Evolutionary conservation across 1,140 invertebrate species (phyloP).

Genomic region (Drepana arcuata): DNA sequence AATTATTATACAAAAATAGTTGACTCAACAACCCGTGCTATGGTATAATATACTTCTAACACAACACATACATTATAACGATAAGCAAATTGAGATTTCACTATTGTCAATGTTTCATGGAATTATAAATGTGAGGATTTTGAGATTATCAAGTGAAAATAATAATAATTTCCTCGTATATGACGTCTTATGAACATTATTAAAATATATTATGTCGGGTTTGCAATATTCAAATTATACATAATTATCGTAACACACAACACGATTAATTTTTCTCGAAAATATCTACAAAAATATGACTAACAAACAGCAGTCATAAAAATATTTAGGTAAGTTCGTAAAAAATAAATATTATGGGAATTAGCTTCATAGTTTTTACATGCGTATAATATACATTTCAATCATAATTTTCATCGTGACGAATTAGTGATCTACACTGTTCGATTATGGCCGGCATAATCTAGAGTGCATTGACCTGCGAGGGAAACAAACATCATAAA

Average conservation of each 20-base stretch:
- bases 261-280: constrained; percentile 4
- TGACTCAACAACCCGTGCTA: background rate
- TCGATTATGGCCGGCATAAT: constrained; percentile 44
- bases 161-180: too few species aligned
- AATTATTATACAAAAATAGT: background rate
- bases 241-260: too few species aligned
- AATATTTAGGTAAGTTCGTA: constrained; percentile 15
- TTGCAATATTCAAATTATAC: too few species aligned
- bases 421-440: constrained; percentile 9
- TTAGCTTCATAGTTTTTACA: constrained; percentile 13
- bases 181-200: too few species aligned
- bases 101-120: too few species aligned
- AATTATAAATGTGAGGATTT: too few species aligned
- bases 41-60: background rate
- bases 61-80: too few species aligned
- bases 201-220: too few species aligned
- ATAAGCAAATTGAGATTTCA: too few species aligned
- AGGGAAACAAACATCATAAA: too few species aligned
- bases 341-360: constrained; percentile 20
- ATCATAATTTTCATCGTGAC: constrained; percentile 1
- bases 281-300: constrained; percentile 13
- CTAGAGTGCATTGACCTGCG: constrained; percentile 23
- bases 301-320: constrained; percentile 12
- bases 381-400: constrained; percentile 20
- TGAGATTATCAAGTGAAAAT: too few species aligned